Conservation (phyloP, 2,888 invertebrate genomes). For the Serrognathus titanus region DNA sequence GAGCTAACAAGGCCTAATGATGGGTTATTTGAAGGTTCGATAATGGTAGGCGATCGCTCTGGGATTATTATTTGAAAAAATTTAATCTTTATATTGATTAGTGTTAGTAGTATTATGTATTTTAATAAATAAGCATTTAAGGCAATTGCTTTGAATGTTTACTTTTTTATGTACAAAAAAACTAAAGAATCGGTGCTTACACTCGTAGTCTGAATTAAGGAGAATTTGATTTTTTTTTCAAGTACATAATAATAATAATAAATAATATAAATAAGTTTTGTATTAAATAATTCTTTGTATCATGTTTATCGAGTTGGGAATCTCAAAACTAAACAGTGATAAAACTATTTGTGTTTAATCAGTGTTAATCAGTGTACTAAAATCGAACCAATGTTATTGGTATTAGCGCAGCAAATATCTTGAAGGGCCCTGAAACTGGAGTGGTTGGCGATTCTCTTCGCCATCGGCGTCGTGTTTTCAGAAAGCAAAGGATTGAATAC, state of each 20-base stretch:
- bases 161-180: too few relatives aligned
- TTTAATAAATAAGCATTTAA: background rate
- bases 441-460: constrained; percentile 7
- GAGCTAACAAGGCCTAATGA: constrained; percentile 26
- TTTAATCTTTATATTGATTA: constrained; percentile 1
- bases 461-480: constrained; percentile 13
- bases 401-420: constrained; percentile 20
- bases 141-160: too few relatives aligned
- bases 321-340: constrained; percentile 1
- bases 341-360: too few relatives aligned
- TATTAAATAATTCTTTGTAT: too few relatives aligned
- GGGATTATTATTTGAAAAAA: constrained; percentile 15
- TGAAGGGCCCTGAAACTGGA: constrained; percentile 10
- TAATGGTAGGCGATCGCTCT: constrained; percentile 23
- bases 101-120: background rate
- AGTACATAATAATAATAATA: too few relatives aligned
- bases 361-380: constrained; percentile 6
- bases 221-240: too few relatives aligned
- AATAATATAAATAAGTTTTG: too few relatives aligned
- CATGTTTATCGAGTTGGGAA: background rate
- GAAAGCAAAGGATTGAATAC: constrained; percentile 46
- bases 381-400: constrained; percentile 15
- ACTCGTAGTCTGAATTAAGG: too few relatives aligned
- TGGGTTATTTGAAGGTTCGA: constrained; percentile 28
- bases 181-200: too few relatives aligned